Percentiles rank a stretch among this genome's conserved stretches.
Evolutionary conservation across 2,888 invertebrate genomes (phyloP).

Genomic region (Trachelus stipa): DNA sequence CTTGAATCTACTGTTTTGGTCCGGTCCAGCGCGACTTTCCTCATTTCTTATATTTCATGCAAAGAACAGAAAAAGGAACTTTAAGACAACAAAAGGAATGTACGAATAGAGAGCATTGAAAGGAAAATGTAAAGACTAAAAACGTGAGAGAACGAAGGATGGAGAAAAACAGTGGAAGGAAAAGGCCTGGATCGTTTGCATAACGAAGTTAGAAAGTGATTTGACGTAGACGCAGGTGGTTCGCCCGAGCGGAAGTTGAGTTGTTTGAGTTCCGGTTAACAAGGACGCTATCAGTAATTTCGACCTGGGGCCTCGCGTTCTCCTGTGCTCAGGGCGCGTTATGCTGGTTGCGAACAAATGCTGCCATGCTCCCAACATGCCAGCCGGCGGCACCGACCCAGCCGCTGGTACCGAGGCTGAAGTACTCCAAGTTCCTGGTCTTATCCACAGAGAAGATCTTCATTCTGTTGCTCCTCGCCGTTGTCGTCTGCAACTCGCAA

Average conservation of each 20-base stretch:
- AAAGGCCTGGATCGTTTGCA: slow-evolving; percentile 28
- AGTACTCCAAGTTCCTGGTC: slow-evolving; percentile 12
- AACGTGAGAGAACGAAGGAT: neutral
- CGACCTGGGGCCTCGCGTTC: slow-evolving; percentile 16
- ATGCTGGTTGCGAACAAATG: slow-evolving; percentile 63
- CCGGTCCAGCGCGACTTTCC: neutral
- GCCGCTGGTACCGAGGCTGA: slow-evolving; percentile 54
- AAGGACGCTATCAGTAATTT: neutral
- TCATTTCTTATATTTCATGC: neutral
- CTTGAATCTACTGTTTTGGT: slow-evolving; percentile 16
- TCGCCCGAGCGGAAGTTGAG: neutral
- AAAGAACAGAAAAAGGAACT: neutral
- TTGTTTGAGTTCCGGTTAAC: neutral
- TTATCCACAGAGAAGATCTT: slow-evolving; percentile 1
- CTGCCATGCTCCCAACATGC: slow-evolving; percentile 64
- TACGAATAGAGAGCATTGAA: neutral
- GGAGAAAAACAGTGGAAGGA: neutral
- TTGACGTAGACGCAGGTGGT: slow-evolving; percentile 22
- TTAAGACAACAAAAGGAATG: neutral
- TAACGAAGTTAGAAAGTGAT: slow-evolving; percentile 40
- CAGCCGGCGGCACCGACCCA: slow-evolving; percentile 59
- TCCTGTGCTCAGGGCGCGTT: slow-evolving; percentile 34
- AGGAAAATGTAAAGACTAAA: neutral
- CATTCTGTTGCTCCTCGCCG: slow-evolving; percentile 35
- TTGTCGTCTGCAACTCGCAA: slow-evolving; percentile 39